Percentiles rank a stretch among this genome's conserved stretches.
Evolutionary conservation across 2,888 invertebrate species (phyloP).

Genomic region (Habroteleia sp.): DNA sequence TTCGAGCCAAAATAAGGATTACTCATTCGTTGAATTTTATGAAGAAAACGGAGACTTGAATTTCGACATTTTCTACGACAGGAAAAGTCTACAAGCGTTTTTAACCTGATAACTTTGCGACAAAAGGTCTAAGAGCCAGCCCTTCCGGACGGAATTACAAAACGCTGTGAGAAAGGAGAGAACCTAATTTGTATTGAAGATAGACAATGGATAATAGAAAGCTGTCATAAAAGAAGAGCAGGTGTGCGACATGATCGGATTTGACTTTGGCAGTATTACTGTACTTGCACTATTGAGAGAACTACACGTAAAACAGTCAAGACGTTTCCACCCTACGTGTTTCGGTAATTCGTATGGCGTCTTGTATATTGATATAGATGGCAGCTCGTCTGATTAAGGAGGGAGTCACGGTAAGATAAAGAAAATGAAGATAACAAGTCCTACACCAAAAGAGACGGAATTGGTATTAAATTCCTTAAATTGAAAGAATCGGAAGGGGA

Average conservation of each 20-base stretch:
- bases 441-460: conserved; percentile 31
- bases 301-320: conserved; percentile 2
- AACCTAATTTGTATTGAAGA: conserved; percentile 37
- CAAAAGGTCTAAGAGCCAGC: conserved; percentile 9
- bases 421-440: conserved; percentile 51
- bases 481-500: conserved; percentile 6
- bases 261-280: conserved; percentile 27
- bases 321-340: conserved; percentile 20
- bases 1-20: conserved; percentile 68
- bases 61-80: conserved; percentile 23
- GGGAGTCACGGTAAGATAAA: conserved; percentile 49
- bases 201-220: conserved; percentile 42
- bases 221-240: conserved; percentile 48
- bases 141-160: conserved; percentile 63
- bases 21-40: conserved; percentile 62
- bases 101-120: conserved; percentile 10
- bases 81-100: conserved; percentile 12
- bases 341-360: conserved; percentile 32
- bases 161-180: conserved; percentile 30
- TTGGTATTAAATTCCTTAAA: conserved; percentile 62
- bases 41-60: conserved; percentile 31
- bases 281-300: conserved; percentile 24
- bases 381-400: conserved; percentile 14
- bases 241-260: conserved; percentile 53
- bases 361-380: conserved; percentile 18